A percentile compares a stretch with the other conserved stretches of the same genome.
Conservation (phyloP, 2,113 vertebrate species). For the Corvus moneduloides region DNA sequence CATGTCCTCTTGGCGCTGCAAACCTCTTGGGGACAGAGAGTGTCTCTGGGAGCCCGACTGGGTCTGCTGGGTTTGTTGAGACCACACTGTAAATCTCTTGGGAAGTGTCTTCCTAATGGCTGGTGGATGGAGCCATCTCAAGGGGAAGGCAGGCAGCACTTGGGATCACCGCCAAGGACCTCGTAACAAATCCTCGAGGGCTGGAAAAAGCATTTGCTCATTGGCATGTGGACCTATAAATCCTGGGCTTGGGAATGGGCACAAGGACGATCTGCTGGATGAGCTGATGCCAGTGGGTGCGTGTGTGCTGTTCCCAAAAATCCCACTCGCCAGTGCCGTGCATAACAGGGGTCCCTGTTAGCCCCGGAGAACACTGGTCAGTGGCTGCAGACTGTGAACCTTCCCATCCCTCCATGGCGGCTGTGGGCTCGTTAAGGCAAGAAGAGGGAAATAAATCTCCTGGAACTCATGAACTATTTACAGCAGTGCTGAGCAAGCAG, state of each 20-base stretch:
- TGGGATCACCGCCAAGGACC: background rate
- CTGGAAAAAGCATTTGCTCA: background rate
- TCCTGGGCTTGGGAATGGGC: background rate
- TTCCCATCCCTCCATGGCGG: background rate
- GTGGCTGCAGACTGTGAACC: background rate
- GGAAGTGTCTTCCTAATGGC: background rate
- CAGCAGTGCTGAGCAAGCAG: conserved; percentile 15
- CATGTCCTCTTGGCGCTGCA: fast-evolving
- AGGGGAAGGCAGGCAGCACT: background rate
- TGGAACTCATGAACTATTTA: conserved; percentile 29
- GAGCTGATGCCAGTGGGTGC: fast-evolving
- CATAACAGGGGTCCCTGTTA: background rate
- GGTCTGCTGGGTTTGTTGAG: background rate
- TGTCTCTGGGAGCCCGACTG: background rate
- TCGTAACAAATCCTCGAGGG: background rate
- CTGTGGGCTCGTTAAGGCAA: background rate
- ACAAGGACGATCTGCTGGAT: background rate
- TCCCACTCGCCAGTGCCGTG: background rate
- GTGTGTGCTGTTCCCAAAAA: background rate
- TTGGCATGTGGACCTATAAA: background rate
- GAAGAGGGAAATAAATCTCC: conserved; percentile 4
- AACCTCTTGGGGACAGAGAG: background rate
- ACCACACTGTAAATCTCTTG: background rate
- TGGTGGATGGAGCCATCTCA: background rate
- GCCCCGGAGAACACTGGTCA: fast-evolving